These are phyloP conservation scores for Ischnura elegans DNA, from an alignment of 2,888 invertebrate species.

Conservation along the genomic window DNA sequence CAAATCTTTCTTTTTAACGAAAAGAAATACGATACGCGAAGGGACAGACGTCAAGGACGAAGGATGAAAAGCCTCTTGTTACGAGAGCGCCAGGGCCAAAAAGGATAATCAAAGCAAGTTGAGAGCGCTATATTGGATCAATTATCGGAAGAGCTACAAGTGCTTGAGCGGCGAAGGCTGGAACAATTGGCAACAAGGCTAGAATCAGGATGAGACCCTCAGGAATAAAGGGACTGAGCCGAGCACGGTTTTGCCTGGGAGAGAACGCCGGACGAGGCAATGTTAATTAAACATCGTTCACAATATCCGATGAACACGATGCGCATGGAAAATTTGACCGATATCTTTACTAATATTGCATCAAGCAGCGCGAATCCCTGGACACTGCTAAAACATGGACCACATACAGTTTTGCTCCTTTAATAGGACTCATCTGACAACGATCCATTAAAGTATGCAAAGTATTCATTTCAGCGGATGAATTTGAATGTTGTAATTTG, in stretches of 20 bases:
- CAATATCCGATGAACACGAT: too few species aligned
- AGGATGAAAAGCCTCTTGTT: neutral
- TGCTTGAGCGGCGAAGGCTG: neutral
- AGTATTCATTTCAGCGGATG: too few species aligned
- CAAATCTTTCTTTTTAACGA: neutral
- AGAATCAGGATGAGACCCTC: neutral
- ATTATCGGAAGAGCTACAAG: neutral
- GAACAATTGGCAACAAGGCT: neutral
- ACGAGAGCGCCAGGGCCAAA: neutral
- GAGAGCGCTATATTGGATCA: neutral
- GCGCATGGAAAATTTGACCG: too few species aligned
- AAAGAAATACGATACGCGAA: neutral
- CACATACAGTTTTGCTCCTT: too few species aligned
- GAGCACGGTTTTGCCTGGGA: neutral
- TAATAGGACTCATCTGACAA: too few species aligned
- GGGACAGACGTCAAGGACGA: neutral
- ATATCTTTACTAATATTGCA: too few species aligned
- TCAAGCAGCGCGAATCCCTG: too few species aligned
- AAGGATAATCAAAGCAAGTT: neutral
- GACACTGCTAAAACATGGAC: too few species aligned
- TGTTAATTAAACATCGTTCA: neutral
- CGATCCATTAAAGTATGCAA: too few species aligned
- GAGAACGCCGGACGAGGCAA: neutral
- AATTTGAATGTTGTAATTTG: too few species aligned
- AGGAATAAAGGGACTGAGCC: neutral